These are phyloP conservation scores for Hydrotaea cyrtoneurina DNA, from an alignment of 2,888 invertebrate genomes.

Conservation along the genomic window DNA sequence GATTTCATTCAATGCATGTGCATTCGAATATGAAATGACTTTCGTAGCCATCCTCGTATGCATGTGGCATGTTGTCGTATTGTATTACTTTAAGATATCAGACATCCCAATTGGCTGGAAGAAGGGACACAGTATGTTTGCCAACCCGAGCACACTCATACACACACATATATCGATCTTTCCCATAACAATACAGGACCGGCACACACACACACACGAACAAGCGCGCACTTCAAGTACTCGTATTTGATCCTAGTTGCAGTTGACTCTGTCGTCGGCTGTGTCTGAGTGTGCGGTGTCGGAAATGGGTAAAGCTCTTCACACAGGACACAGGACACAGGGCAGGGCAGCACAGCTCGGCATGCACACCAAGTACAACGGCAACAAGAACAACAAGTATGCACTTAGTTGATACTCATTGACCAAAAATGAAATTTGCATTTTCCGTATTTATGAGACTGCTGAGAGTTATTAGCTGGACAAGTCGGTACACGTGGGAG, in stretches of 20 bases:
- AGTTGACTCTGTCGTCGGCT: not conserved
- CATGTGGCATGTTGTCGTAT: slow-evolving; percentile 22
- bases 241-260: not conserved
- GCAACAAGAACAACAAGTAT: slow-evolving; percentile 7
- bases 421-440: slow-evolving; percentile 71
- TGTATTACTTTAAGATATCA: slow-evolving; percentile 64
- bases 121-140: slow-evolving; percentile 43
- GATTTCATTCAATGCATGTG: no score
- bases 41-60: slow-evolving; percentile 25
- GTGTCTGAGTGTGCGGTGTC: not conserved
- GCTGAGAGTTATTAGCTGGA: slow-evolving; percentile 80
- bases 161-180: slow-evolving; percentile 7
- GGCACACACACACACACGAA: not conserved
- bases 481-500: slow-evolving; percentile 74
- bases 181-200: not conserved
- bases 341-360: not conserved
- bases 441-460: slow-evolving; percentile 79
- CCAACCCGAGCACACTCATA: slow-evolving; percentile 42
- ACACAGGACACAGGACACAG: not conserved
- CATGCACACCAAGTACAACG: not conserved
- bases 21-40: no score
- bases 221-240: slow-evolving; percentile 5
- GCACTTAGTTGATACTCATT: slow-evolving; percentile 57
- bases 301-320: slow-evolving; percentile 1
- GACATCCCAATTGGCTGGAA: slow-evolving; percentile 52